Conservation (phyloP, 2,888 invertebrate genomes). For the Acleris literana region DNA sequence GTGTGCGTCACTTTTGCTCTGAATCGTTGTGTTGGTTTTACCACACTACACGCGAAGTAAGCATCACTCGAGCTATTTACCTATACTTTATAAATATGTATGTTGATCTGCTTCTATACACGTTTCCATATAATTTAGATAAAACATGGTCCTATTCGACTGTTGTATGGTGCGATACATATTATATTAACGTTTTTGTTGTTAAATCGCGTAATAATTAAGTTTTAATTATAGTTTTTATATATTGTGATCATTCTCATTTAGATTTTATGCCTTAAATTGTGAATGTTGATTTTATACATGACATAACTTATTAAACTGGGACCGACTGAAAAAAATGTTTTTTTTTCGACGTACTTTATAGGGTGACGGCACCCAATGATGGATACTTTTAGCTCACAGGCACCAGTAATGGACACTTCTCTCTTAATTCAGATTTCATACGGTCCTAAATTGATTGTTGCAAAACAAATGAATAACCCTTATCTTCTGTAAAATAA, state of each 20-base stretch:
- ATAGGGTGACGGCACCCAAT: too few species aligned
- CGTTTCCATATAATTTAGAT: neutral
- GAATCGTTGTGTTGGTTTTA: too few species aligned
- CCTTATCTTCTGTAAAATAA: too few species aligned
- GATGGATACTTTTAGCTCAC: too few species aligned
- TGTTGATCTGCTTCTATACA: neutral
- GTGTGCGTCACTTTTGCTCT: too few species aligned
- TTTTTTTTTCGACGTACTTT: slow-evolving; percentile 40
- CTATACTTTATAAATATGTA: neutral
- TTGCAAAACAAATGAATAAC: too few species aligned
- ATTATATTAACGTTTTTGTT: slow-evolving; percentile 31
- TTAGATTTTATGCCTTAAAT: slow-evolving; percentile 51
- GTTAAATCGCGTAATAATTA: slow-evolving; percentile 31
- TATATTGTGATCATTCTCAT: slow-evolving; percentile 48
- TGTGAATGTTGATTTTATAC: slow-evolving; percentile 67
- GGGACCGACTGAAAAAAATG: slow-evolving; percentile 65
- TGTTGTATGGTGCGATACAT: slow-evolving; percentile 56
- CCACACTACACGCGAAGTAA: too few species aligned
- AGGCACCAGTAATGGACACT: too few species aligned
- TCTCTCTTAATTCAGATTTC: too few species aligned
- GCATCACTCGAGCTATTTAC: too few species aligned
- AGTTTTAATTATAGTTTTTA: slow-evolving; percentile 34
- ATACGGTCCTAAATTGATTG: too few species aligned
- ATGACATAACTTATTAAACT: slow-evolving; percentile 78
- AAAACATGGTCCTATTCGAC: slow-evolving; percentile 21